Base-by-base conservation (phyloP, 2,888 invertebrate species). In the Copidosoma aretas region DNA sequence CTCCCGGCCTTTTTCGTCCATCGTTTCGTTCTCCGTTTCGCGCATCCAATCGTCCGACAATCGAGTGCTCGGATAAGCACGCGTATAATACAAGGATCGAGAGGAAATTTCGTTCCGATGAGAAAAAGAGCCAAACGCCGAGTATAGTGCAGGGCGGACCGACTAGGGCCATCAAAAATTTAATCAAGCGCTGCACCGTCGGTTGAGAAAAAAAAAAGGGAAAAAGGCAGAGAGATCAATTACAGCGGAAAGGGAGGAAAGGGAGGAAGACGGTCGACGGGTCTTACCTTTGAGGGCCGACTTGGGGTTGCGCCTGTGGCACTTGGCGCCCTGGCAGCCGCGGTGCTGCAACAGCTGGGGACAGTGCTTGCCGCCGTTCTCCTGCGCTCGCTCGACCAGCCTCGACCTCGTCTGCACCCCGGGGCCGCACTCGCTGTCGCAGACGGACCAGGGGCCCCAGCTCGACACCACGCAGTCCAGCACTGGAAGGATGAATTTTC, bases 391-490 rank as follows among this genome's bases (percentile, higher is more conserved):
- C 53, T 89, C 84, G 60, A 94, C 88, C 56, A 88, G 85, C 49
- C 95, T 86, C 43, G 88, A 87, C 64, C 95, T 86, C 72, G 89
- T 89, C 91, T 93, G 93, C 80, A 90, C 91, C 46, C 95, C 95
- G 0, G 91, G 89, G 17, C 95, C 94, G 79, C 95, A 95, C 68
- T 89, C 89, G 10, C 91, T 90, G 84, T 93, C 92, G 84, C 95
- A 95, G 2, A 89, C 87, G 17, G 92, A 90, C 94, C 94, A 95
- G 1, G 90, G 86, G 17, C 91, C 91, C 94, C 94, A 95, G 51
- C 90, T 89, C n/a, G 92, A 91, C 61, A 94, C 92, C 81, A 91
- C 89, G 84, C 95, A 95, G 84, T 95, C 94, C 74, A 91, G 87
- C 72, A 94, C 95, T 94, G 88, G 3, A 71, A 71, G 0, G 39